These are phyloP conservation scores for Phocides pigmalion DNA, from an alignment of 1,140 invertebrate genomes.

Conservation along the genomic window DNA sequence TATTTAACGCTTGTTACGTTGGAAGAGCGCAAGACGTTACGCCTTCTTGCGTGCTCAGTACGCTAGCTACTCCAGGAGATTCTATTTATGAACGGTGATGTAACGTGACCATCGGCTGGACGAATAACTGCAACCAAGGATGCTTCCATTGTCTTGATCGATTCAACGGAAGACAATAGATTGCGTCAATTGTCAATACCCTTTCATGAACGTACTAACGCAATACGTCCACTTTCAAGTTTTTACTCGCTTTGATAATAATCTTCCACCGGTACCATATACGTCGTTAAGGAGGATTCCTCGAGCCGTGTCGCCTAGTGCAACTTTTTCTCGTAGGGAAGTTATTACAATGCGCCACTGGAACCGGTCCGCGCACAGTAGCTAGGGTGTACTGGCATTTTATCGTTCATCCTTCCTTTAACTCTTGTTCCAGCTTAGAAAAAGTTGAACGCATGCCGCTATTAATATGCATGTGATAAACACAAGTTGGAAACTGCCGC, in stretches of 20 bases:
- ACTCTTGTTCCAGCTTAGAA: conserved; percentile 41
- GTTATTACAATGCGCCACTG: conserved; percentile 51
- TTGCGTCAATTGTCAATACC: conserved; percentile 24
- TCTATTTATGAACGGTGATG: conserved; percentile 79
- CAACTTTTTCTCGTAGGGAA: conserved; percentile 59
- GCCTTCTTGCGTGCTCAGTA: conserved; percentile 67
- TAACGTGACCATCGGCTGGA: conserved; percentile 62
- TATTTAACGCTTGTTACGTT: conserved; percentile 48
- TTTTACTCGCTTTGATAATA: conserved; percentile 17
- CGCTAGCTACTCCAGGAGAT: conserved; percentile 68
- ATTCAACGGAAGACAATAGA: conserved; percentile 13
- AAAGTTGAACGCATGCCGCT: conserved; percentile 46
- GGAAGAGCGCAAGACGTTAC: conserved; percentile 62
- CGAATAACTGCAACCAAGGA: conserved; percentile 51
- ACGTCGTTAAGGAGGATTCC: conserved; percentile 45
- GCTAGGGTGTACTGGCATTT: conserved; percentile 60
- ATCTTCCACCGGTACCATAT: conserved; percentile 30
- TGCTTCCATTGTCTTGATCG: conserved; percentile 45
- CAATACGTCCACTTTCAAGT: conserved; percentile 2
- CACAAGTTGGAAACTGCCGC: conserved; percentile 51
- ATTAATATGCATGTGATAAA: conserved; percentile 25
- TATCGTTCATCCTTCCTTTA: conserved; percentile 49
- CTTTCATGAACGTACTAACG: conserved; percentile 19
- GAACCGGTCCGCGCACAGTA: conserved; percentile 52
- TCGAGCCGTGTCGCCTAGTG: conserved; percentile 35